Base-by-base conservation (phyloP, 92 coral and sea anemone species). In the Zoanthus sansibaricus region DNA sequence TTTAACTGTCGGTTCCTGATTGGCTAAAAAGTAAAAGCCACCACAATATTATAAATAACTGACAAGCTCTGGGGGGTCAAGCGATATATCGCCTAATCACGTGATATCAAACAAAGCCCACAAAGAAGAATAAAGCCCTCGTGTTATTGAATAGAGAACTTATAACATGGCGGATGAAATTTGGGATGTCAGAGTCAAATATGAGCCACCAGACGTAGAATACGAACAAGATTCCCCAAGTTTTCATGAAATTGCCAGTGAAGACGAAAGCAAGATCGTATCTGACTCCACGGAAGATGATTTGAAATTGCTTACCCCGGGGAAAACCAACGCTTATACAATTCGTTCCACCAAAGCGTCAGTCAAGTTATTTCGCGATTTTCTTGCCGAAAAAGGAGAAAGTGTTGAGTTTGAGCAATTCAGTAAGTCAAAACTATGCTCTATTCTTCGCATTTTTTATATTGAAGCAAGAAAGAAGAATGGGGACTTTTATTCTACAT, bases 401-500 rank as follows among this genome's bases (percentile, higher is more conserved):
- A 93, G 92, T 44, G 87, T 92, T 8, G 78, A 84, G 74, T 94
- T 94, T 84, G 98, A 94, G 83, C 85, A 88, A 64, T 66, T 90
- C 80, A 95, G 86, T 78, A 94, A 93, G 83, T 66, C 82, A 44
- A 51, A 89, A 46, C 94, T 96, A 14, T 84, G 92, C 69, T 90
- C 95, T 83, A 89, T 92, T 30, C 89, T 95, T 67, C 91, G 94
- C 71, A 91, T 88, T 73, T 96, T 96, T 75, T 96, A 96, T 87
- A 95, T 94, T 45, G 98, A 96, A 85, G 97, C 95, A 44, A 91
- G 99, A 18, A 96, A 96, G 89, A 93, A 96, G 91, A 96, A 95
- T 89, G 97, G 99, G 1, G 98, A 95, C 62, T 91, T 91, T 82
- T 96, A 95, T 90, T 93, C 95, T 51, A 94, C 92, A 18, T 96